These are phyloP conservation scores for Xiphorhynchus elegans DNA, from an alignment of 2,113 vertebrate species.

Conservation along the genomic window DNA sequence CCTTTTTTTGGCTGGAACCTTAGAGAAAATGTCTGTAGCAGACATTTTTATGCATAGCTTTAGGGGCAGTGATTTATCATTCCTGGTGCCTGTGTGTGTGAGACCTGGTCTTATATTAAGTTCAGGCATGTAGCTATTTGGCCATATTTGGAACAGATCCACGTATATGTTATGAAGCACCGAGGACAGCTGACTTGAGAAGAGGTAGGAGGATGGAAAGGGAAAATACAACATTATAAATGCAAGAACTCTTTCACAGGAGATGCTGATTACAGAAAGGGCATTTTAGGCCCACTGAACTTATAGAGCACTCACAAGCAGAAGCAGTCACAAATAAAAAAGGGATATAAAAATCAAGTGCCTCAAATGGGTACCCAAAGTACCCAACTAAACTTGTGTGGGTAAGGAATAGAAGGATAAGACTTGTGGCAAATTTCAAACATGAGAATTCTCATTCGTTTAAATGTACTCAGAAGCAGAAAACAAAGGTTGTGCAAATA, in stretches of 20 bases:
- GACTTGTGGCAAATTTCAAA: background rate
- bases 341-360: background rate
- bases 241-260: background rate
- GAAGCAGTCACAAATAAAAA: background rate
- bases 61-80: background rate
- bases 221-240: background rate
- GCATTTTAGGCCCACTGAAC: background rate
- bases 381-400: background rate
- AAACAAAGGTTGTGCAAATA: rapidly evolving
- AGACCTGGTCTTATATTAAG: background rate
- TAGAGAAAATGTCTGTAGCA: background rate
- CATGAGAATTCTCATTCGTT: background rate
- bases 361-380: background rate
- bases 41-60: background rate
- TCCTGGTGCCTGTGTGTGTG: background rate
- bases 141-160: background rate
- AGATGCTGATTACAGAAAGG: background rate
- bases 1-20: background rate
- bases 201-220: background rate
- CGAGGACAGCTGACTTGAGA: background rate
- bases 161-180: background rate
- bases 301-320: background rate
- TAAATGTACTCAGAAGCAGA: background rate
- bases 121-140: background rate
- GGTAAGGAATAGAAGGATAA: background rate